Evolutionary conservation across 2,797 vertebrate species (phyloP).

Genomic region (Lateolabrax maculatus): DNA sequence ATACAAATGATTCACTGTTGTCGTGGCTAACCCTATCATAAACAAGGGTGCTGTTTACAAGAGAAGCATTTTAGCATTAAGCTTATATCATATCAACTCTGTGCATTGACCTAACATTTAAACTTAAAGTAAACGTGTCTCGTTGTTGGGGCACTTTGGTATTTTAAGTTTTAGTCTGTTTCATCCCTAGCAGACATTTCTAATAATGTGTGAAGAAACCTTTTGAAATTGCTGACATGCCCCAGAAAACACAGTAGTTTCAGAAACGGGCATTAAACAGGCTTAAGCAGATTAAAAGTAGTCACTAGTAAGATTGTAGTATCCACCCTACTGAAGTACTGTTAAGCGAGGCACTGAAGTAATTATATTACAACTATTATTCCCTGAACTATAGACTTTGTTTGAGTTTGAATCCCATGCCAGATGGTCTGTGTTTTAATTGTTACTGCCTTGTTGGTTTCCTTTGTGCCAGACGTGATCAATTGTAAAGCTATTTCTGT

Average conservation of each 20-base stretch:
- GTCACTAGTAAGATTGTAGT: not conserved
- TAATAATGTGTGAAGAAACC: not conserved
- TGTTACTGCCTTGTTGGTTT: conserved; percentile 35
- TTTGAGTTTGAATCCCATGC: not conserved
- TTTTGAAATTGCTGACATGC: not conserved
- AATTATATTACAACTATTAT: not conserved
- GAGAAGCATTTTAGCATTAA: not conserved
- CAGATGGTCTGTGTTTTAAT: conserved; percentile 22
- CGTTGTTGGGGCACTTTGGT: not conserved
- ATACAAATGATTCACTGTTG: not conserved
- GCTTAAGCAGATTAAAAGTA: not conserved
- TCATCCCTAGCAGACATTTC: not conserved
- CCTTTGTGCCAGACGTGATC: conserved; percentile 42
- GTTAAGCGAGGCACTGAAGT: not conserved
- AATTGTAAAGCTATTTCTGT: conserved; percentile 42
- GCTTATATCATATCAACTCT: not conserved
- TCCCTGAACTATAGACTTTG: not conserved
- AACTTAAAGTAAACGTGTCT: not conserved
- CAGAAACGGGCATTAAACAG: not conserved
- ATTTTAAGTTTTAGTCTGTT: not conserved
- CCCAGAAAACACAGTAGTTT: not conserved
- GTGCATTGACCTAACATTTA: not conserved
- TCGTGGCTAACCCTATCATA: not conserved
- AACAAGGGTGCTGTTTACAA: not conserved
- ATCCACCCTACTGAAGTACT: not conserved